Conservation (phyloP, 2,113 vertebrate species). For the Zosterops hypoxanthus region DNA sequence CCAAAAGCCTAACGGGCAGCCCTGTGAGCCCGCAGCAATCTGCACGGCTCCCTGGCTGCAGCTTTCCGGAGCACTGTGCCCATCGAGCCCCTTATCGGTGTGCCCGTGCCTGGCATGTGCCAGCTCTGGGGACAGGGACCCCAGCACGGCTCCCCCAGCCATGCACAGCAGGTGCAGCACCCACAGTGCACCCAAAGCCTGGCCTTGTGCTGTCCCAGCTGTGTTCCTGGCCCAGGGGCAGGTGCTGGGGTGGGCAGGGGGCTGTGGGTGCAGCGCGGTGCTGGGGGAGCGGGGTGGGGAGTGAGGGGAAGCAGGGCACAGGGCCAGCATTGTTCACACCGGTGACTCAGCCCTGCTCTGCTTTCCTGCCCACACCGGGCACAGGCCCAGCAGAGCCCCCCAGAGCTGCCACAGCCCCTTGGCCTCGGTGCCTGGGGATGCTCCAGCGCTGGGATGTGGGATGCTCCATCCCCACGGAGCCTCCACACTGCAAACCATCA, state of each 20-base stretch:
- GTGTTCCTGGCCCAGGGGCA: rapidly evolving
- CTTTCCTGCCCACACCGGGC: neutral
- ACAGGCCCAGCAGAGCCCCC: neutral
- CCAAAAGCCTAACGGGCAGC: slow-evolving; percentile 13
- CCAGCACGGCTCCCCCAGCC: rapidly evolving
- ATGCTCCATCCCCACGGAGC: neutral
- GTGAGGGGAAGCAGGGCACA: neutral
- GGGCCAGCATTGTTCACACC: slow-evolving; percentile 14
- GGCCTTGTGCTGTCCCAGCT: rapidly evolving
- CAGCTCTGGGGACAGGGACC: neutral
- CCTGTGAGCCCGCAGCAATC: neutral
- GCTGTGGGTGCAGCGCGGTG: rapidly evolving
- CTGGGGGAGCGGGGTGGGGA: neutral
- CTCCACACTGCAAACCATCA: rapidly evolving
- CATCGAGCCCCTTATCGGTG: neutral
- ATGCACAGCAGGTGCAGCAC: rapidly evolving
- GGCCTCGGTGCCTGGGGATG: neutral
- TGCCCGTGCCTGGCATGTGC: rapidly evolving
- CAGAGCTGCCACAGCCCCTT: neutral
- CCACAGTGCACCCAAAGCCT: rapidly evolving
- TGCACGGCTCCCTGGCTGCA: neutral
- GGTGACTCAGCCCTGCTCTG: neutral
- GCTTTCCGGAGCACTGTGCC: neutral
- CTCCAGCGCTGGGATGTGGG: neutral
- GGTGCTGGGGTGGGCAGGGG: neutral